Conservation (phyloP, 2,888 invertebrate genomes). For the Sphaeridia pumilis region DNA sequence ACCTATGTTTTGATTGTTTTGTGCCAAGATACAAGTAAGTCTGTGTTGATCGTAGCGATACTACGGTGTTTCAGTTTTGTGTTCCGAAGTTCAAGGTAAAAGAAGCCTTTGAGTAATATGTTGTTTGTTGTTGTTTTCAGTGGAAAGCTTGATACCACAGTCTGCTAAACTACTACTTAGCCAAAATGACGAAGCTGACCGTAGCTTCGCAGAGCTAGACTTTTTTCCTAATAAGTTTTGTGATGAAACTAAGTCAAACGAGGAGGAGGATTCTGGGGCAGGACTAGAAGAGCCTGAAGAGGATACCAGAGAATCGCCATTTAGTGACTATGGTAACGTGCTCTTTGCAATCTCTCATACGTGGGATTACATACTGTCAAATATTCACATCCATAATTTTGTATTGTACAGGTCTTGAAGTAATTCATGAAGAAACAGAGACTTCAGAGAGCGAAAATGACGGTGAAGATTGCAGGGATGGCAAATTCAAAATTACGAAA, state of each 20-base stretch:
- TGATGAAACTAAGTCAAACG: not conserved
- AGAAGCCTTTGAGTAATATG: no score
- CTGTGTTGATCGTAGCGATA: no score
- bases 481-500: no score
- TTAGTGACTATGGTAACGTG: constrained; percentile 33
- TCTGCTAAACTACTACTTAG: constrained; percentile 32
- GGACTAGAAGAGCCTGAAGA: constrained; percentile 4
- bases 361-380: not conserved
- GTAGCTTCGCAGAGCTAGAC: not conserved
- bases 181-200: constrained; percentile 18
- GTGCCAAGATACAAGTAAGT: no score
- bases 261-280: not conserved
- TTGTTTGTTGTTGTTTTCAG: not conserved
- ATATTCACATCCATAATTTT: not conserved
- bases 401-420: constrained; percentile 29
- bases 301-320: constrained; percentile 28
- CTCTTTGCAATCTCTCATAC: not conserved
- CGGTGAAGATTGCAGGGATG: constrained; percentile 3
- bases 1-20: no score
- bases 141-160: constrained; percentile 34
- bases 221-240: not conserved
- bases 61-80: no score
- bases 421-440: constrained; percentile 36
- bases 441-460: constrained; percentile 33
- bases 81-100: no score